A percentile compares a stretch with the other conserved stretches of the same genome.
Conservation (phyloP, 2,113 vertebrate genomes). For the Pycnonotus jocosus region DNA sequence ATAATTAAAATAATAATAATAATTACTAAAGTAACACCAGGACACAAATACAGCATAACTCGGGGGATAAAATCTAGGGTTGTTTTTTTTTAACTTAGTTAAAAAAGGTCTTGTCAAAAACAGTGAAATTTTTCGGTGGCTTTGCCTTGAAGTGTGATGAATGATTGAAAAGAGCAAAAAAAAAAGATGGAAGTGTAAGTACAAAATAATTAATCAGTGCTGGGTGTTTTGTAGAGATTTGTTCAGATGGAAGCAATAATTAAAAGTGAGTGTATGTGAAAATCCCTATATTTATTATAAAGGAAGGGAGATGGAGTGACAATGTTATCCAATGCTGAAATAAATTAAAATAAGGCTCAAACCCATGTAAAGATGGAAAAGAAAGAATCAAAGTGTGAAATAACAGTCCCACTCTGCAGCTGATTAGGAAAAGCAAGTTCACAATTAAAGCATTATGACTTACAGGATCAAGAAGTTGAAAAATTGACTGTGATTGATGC, state of each 20-base stretch:
- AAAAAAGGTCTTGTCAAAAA: background rate
- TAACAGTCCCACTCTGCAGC: background rate
- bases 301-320: background rate
- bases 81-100: background rate
- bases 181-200: background rate
- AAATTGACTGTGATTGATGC: background rate
- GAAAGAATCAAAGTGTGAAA: background rate
- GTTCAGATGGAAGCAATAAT: background rate
- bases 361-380: background rate
- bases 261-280: background rate
- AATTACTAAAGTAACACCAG: background rate
- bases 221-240: background rate
- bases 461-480: background rate
- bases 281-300: background rate
- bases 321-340: background rate
- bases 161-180: background rate
- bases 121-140: background rate
- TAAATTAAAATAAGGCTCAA: background rate
- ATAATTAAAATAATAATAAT: background rate
- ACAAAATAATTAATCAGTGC: background rate
- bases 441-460: background rate
- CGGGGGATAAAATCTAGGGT: background rate
- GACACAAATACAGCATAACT: background rate
- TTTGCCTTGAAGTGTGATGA: background rate
- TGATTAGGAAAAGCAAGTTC: background rate